These are phyloP conservation scores for Vanessa cardui DNA, from an alignment of 2,888 invertebrate genomes.

Conservation along the genomic window DNA sequence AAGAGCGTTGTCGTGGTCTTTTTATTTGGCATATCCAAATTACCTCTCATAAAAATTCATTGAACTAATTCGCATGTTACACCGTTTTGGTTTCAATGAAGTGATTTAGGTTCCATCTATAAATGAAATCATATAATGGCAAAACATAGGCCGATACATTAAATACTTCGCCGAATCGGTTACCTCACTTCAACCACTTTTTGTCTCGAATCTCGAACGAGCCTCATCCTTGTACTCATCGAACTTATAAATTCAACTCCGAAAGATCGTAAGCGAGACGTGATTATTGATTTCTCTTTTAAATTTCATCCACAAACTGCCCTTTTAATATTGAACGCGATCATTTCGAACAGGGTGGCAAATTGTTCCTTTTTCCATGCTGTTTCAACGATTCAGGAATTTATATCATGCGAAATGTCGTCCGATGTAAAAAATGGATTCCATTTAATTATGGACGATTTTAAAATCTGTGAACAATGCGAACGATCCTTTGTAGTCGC, in stretches of 20 bases:
- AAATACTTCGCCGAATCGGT: conserved; percentile 74
- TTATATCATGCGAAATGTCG: conserved; percentile 73
- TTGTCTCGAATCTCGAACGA: conserved; percentile 54
- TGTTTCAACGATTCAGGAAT: conserved; percentile 66
- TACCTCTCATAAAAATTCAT: conserved; percentile 32
- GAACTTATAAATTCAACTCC: conserved; percentile 45
- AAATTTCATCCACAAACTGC: conserved; percentile 52
- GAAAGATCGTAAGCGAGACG: conserved; percentile 61
- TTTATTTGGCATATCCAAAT: not conserved
- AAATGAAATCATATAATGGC: conserved; percentile 39
- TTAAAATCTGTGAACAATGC: conserved; percentile 83
- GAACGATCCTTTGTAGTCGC: conserved; percentile 70
- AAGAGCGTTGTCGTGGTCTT: no score
- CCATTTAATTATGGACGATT: conserved; percentile 82
- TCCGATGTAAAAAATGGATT: conserved; percentile 70
- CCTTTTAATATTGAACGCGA: conserved; percentile 60
- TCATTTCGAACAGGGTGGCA: conserved; percentile 71
- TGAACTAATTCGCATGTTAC: conserved; percentile 33
- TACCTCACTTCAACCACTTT: conserved; percentile 64
- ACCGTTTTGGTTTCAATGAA: conserved; percentile 42
- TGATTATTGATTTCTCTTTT: conserved; percentile 60
- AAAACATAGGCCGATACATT: conserved; percentile 44
- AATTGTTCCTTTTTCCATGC: conserved; percentile 67
- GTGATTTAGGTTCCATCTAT: conserved; percentile 44
- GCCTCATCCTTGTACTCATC: conserved; percentile 65